Base-by-base conservation (phyloP, 2,888 invertebrate genomes). In the Idaea aversata region DNA sequence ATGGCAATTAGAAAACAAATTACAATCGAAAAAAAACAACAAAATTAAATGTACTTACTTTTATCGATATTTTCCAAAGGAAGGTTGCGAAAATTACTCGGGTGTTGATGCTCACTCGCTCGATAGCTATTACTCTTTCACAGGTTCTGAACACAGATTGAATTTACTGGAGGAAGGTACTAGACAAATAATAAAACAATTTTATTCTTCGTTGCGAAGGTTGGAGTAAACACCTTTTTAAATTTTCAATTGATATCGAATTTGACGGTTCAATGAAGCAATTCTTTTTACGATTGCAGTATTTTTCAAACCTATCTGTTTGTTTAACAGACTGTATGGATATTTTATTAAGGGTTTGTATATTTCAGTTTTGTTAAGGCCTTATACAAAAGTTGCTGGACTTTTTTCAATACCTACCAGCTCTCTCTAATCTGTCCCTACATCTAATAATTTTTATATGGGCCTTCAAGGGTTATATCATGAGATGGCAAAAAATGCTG, bases 41-140 rank as follows among this genome's bases (percentile, higher is more conserved):
- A 47, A 47, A 47, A 13, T 10, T 13, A 7, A 47, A 47, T 13
- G 7, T 47, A 47, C 38, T 10, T 36, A 47, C 25, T 47, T 13
- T 47, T 47, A 47, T 47, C 47, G 7, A 76, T 69, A 77, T 81
- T 80, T 81, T 82, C 80, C 84, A 82, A 85, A 25, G 25, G 25
- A 25, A 25, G 25, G 25, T 86, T 78, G 78, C 69, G 76, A 78
- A 85, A 86, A 82, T 84, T 79, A 80, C 81, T 82, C 73, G 72
- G 72, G 69, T 76, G 75, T 78, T 77, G 75, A 77, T 75, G 79
- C 77, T 78, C 79, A 77, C 69, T 81, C 77, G 76, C 75, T 77
- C 77, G 77, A 70, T 72, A 67, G 69, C 77, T 77, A 84, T 87
- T 86, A 85, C 82, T 86, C 83, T 86, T 85, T 82, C 77, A 81